These are phyloP conservation scores for Neria commutata DNA, from an alignment of 2,888 invertebrate genomes.

Conservation along the genomic window DNA sequence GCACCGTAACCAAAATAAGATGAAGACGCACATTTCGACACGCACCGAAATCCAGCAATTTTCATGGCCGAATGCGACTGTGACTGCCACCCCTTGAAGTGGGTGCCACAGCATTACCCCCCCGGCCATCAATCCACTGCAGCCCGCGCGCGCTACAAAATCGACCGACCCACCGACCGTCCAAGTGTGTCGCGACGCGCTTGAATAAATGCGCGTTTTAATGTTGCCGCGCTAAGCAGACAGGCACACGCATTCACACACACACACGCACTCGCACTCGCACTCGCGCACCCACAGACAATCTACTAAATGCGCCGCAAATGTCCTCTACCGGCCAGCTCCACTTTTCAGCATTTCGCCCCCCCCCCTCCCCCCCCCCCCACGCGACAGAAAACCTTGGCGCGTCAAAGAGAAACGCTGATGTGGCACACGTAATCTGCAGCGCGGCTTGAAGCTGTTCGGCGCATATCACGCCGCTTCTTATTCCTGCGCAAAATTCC, in stretches of 20 bases:
- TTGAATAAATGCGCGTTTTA: constrained; percentile 24
- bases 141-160: too few species aligned
- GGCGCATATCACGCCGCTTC: background rate
- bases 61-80: constrained; percentile 21
- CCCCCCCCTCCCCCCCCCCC: background rate
- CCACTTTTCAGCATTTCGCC: background rate
- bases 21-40: constrained; percentile 12
- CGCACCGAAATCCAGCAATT: constrained; percentile 18
- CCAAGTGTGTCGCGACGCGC: constrained; percentile 23
- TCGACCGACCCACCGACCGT: background rate
- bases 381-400: constrained; percentile 13
- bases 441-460: background rate
- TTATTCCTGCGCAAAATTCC: too few species aligned
- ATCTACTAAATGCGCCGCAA: too few species aligned
- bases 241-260: constrained; percentile 1
- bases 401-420: constrained; percentile 27
- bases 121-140: background rate
- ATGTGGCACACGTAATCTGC: constrained; percentile 36
- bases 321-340: background rate
- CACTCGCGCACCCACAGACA: too few species aligned
- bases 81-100: constrained; percentile 1
- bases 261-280: too few species aligned
- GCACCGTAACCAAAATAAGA: background rate
- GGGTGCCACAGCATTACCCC: background rate
- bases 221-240: background rate